Evolutionary conservation across 1,140 invertebrate species (phyloP), one percentile per base, ranked within the genome.

Genomic region (Araneus ventricosus): DNA sequence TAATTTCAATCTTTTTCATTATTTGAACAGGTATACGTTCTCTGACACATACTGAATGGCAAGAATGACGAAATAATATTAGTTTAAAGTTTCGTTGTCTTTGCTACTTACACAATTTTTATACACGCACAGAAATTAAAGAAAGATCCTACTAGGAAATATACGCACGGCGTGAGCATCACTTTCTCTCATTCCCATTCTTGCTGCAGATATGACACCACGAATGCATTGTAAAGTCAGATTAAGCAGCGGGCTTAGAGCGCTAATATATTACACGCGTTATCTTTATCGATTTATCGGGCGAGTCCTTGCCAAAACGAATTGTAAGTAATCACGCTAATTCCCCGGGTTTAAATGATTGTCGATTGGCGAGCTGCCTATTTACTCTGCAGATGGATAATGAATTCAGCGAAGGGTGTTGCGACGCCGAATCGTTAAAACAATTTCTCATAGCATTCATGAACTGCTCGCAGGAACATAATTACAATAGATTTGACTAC

Each of bases 291-390:
- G 88, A 90, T 90, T 90, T 80, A 90, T 90, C 30, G 88, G 45
- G 52, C 85, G 41, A 27, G 61, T 89, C 10, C 24, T 24, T 45
- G 61, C 30, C 70, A 90, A 90, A 90, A 90, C 88, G 88, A 90
- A 90, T 90, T 90, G 88, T 59, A 59, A 57, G 45, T 70, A 70
- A 90, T 90, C 88, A 90, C 88, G 88, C 88, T 90, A 70, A 90
- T 79, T 90, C 88, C 34, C 45, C 24, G 22, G 45, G n/a, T 70
- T 90, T 90, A 90, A 90, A 52, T 90, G 63, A 80, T 90, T 90
- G 88, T 59, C 88, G 63, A 90, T 57, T 80, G 63, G 57, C 37
- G 30, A 37, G 30, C 45, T 86, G 45, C 39, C 34, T 34, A 27
- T 75, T 88, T 59, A 75, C 34, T 75, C 20, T 45, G 61, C 34